Base-by-base conservation (phyloP, 1,140 invertebrate species). In the Temnothorax nylanderi region DNA sequence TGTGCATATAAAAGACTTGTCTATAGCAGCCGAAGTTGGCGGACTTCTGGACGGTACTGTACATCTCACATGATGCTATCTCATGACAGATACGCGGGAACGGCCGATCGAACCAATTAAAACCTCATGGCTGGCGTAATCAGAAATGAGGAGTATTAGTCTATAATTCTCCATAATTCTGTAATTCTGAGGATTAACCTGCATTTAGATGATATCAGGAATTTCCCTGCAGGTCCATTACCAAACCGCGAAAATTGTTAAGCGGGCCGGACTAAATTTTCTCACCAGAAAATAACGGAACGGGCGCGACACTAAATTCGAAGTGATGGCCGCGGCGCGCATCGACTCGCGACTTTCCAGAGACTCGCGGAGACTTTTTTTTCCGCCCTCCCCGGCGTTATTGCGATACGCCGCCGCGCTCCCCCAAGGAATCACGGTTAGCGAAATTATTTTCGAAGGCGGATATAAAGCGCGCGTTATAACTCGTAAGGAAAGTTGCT, bases 401-500 rank as follows among this genome's bases (percentile, higher is more conserved):
- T 87, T 58, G 54, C 74, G 74, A 82, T 74, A 71, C 77, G 51
- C 56, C 32, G 13, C 41, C 51, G 16, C 13, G 51, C 18, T 26
- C 18, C 16, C 44, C 54, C 16, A 44, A 74, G 80, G 80, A 84
- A 84, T 84, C 69, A 62, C 49, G 44, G 67, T 54, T 85, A 77
- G 37, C 26, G 51, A n/a, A 34, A 85, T 67, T 89, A 89, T 89
- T 89, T 89, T 58, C 34, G 32, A 76, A 85, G 76, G 58, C 10
- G 34, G 41, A 84, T 84, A 84, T 74, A 74, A 74, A 44, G 10
- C 75, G 67, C 75, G 56, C 49, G 58, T 54, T 89, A 81, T 74
- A 82, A 82, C 80, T 89, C 88, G 82, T 82, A 80, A 65, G 54
- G 54, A 80, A 89, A 89, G 69, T 89, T 89, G 54, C 74, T 51